Evolutionary conservation across 2,113 vertebrate genomes (phyloP).

Genomic region (Forbesichthys papilliferus): DNA sequence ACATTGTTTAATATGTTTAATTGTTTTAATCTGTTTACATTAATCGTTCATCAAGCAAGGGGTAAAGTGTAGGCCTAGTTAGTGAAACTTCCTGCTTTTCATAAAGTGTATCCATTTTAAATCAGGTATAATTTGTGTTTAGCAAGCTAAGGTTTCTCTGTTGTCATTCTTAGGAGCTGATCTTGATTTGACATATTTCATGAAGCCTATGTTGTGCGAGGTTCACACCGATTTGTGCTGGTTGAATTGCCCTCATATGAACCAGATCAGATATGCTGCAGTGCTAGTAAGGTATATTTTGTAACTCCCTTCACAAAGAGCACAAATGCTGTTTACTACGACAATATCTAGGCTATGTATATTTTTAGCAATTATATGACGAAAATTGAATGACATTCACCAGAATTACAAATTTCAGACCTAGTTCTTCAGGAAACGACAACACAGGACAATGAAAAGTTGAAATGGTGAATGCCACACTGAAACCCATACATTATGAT

Average conservation of each 20-base stretch:
- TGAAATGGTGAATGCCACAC: too few relatives aligned
- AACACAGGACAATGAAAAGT: too few relatives aligned
- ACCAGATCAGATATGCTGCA: conserved; percentile 5
- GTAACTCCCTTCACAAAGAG: not conserved
- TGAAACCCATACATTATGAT: too few relatives aligned
- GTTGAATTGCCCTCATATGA: conserved; percentile 12
- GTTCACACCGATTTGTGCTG: too few relatives aligned
- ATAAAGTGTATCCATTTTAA: not conserved
- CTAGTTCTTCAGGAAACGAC: too few relatives aligned
- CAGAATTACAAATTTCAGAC: too few relatives aligned
- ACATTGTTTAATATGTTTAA: too few relatives aligned
- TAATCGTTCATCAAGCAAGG: too few relatives aligned
- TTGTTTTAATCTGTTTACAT: too few relatives aligned
- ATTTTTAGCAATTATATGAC: too few relatives aligned
- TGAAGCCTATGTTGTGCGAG: conserved; percentile 23
- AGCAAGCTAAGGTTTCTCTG: not conserved
- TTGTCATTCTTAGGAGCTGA: not conserved
- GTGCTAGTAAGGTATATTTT: not conserved
- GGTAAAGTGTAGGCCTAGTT: too few relatives aligned
- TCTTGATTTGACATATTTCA: not conserved
- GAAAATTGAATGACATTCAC: too few relatives aligned
- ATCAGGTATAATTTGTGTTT: not conserved
- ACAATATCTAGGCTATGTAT: not conserved
- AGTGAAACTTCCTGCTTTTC: not conserved
- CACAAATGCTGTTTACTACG: conserved; percentile 11